Base-by-base conservation (phyloP, 2,888 invertebrate species). In the Anarsia innoxiella region DNA sequence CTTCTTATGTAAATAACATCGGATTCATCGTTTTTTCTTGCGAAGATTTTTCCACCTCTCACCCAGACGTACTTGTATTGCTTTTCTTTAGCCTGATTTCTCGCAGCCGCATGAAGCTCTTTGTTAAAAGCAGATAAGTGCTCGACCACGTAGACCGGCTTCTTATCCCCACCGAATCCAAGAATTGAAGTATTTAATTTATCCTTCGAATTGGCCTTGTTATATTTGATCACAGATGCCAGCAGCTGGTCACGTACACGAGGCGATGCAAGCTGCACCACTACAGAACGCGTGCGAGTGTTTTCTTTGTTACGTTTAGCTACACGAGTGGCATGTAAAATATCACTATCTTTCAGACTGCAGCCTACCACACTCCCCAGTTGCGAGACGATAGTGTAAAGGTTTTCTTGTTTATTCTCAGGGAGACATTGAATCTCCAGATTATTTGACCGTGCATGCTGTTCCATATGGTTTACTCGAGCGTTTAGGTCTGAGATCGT, bases 221-320 rank as follows among this genome's bases (percentile, higher is more conserved):
- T 25, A n/a, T 25, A 25, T 3, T n/a, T 3, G n/a, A 14, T 14
- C 3, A 14, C 30, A 13, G 30, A 13, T 9, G 30, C 13, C 5
- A 6, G 15, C n/a, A 30, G 15, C 9, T 13, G 14, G 15, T 30
- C 30, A 8, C 30, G 13, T 3, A 13, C 2, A 8, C 10, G 13
- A 8, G 15, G n/a, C 3, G 13, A n/a, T 8, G 13, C 15, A 30
- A 30, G 15, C 15, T 30, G 13, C 3, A 30, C 30, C 2, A 30
- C 10, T n/a, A 30, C n/a, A 30, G 30, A 4, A 3, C 30, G 13
- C 2, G 30, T 13, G n/a, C 3, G 4, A 8, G 13, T 30, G 15
- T 12, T 30, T 2, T 30, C 30, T n/a, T 14, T 30, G 10, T 30
- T 30, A 3, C n/a, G 30, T n/a, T 30, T 30, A 2, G 30, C 30